A percentile compares a stretch with the other conserved stretches of the same genome.
Conservation (phyloP, 23 tunicate genomes). For the Styela clava region DNA sequence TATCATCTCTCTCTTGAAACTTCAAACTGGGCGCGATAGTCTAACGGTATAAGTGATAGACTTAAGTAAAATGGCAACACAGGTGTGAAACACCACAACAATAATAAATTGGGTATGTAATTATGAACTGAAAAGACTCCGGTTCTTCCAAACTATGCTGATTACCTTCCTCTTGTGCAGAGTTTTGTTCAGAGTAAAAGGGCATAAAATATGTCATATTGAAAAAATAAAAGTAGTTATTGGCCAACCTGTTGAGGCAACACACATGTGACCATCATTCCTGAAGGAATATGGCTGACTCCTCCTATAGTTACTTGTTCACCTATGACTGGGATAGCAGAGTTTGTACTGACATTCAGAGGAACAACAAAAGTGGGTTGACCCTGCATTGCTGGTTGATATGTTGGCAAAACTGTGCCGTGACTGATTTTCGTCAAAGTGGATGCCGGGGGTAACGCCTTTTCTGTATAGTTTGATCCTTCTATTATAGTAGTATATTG, state of each 20-base stretch:
- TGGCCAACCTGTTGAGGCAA: conserved; percentile 2
- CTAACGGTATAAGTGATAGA: too few species aligned
- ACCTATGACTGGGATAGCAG: conserved; percentile 7
- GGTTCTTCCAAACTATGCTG: too few species aligned
- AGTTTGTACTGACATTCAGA: conserved; percentile 9
- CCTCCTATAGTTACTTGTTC: background rate
- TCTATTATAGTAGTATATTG: conserved; percentile 6
- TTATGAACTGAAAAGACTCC: too few species aligned
- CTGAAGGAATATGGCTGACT: background rate
- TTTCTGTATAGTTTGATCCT: background rate
- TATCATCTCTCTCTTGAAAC: too few species aligned
- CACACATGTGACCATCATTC: conserved; percentile 25
- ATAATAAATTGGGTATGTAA: too few species aligned
- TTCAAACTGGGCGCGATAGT: too few species aligned
- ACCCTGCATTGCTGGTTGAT: background rate
- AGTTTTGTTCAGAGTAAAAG: too few species aligned
- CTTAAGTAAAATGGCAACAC: too few species aligned
- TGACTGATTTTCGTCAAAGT: conserved; percentile 9
- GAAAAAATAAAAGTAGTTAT: too few species aligned
- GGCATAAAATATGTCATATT: too few species aligned
- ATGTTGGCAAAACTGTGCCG: background rate
- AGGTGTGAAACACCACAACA: too few species aligned
- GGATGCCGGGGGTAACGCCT: conserved; percentile 10
- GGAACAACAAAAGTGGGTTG: conserved; percentile 15
- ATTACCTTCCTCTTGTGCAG: too few species aligned